These are phyloP conservation scores for Lamproptera curius DNA, from an alignment of 2,888 invertebrate genomes.

Conservation along the genomic window DNA sequence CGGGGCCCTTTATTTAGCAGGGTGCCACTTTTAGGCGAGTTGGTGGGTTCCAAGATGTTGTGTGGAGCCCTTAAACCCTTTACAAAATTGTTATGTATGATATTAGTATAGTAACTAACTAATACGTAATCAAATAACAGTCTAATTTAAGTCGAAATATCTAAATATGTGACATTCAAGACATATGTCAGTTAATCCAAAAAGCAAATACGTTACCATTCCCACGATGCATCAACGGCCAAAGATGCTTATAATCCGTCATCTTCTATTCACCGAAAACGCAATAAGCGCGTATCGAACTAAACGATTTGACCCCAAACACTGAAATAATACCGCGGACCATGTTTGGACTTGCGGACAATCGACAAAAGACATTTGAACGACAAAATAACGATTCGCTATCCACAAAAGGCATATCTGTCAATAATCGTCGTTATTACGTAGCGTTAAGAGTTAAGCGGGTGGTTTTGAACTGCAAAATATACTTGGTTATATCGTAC, in stretches of 20 bases:
- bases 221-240: constrained; percentile 26
- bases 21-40: too few species aligned
- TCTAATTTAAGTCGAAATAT: too few species aligned
- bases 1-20: too few species aligned
- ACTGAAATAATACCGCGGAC: constrained; percentile 49
- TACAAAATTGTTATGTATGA: too few species aligned
- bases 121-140: too few species aligned
- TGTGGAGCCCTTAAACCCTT: too few species aligned
- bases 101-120: too few species aligned
- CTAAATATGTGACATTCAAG: too few species aligned
- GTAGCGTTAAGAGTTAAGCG: constrained; percentile 17
- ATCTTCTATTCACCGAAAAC: constrained; percentile 49
- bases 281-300: constrained; percentile 30
- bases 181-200: too few species aligned
- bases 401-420: too few species aligned
- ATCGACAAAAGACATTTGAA: constrained; percentile 31
- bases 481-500: constrained; percentile 36
- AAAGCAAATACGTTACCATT: constrained; percentile 15
- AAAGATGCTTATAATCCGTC: constrained; percentile 44
- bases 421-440: constrained; percentile 26
- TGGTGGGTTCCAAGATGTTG: too few species aligned
- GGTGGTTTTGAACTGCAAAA: constrained; percentile 7
- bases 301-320: constrained; percentile 52
- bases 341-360: constrained; percentile 53
- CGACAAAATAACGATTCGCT: constrained; percentile 32